Evolutionary conservation across 2,888 invertebrate species (phyloP), one percentile per base, ranked within the genome.

Genomic region (Osmoderma eremita): DNA sequence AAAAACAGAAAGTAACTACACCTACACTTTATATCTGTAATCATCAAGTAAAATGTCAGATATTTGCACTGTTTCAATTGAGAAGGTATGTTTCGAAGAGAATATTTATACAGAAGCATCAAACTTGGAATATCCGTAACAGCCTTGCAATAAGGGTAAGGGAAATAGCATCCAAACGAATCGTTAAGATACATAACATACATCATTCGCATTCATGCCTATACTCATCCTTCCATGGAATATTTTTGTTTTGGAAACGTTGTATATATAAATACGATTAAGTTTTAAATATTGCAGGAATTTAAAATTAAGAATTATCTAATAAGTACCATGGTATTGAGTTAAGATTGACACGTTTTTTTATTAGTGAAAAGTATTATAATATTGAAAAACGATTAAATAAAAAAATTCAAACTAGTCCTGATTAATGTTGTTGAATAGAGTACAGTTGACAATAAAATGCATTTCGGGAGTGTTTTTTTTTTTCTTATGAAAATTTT

Each of bases 391-490:
- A 81, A 81, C 80, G 80, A 82, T 81, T 78, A 82, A 82, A 82
- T 81, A 81, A 81, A 81, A 80, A 66, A 81, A 80, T 82, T 82
- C 78, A 82, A 81, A 81, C 78, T 81, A 82, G 81, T 78, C 79
- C 80, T 80, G 81, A 81, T 81, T 78, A 80, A 81, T 82, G 81
- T 81, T 82, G 81, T 81, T 82, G 77, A 80, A 51, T 51, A 13
- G 80, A 81, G 79, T 79, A 81, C 80, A 82, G 79, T 81, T 82
- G 82, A 82, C 82, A 82, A 82, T 82, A 82, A 82, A 82, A 80
- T 80, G 76, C 78, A 80, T 81, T 82, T 82, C 81, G 81, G 80
- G 81, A 81, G 73, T 75, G 69, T 76, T 78, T 73, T 73, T 78
- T 73, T 73, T 24, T 68, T 68, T 68, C 53, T 65, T 68, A 39